These are phyloP conservation scores for Patella pellucida DNA, from an alignment of 2,888 invertebrate genomes.

Conservation along the genomic window DNA sequence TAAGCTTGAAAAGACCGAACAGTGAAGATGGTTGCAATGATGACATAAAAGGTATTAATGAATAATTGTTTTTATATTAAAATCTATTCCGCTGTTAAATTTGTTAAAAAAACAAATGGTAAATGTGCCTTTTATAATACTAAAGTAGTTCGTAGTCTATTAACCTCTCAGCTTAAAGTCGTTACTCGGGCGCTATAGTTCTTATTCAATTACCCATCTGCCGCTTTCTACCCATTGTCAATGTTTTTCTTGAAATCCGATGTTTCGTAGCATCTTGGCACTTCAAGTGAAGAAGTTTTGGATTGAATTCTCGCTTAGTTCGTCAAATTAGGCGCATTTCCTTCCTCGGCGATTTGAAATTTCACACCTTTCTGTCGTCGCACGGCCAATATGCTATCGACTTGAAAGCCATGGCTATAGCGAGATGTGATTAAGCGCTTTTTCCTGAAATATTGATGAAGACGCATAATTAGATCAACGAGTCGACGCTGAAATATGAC, in stretches of 20 bases:
- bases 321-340: conserved; percentile 49
- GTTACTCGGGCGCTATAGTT: too few relatives aligned
- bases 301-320: conserved; percentile 45
- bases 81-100: too few relatives aligned
- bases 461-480: conserved; percentile 50
- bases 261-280: conserved; percentile 15
- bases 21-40: conserved; percentile 44
- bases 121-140: too few relatives aligned
- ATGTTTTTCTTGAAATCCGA: conserved; percentile 22
- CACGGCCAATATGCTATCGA: conserved; percentile 7
- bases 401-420: conserved; percentile 10
- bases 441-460: conserved; percentile 57
- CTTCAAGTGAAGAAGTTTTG: conserved; percentile 23
- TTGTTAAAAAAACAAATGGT: too few relatives aligned
- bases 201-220: conserved; percentile 26
- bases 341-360: conserved; percentile 56
- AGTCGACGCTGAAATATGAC: conserved; percentile 46
- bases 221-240: neutral
- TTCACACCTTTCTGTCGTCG: conserved; percentile 44
- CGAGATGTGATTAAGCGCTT: conserved; percentile 53
- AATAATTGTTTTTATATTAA: too few relatives aligned
- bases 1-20: conserved; percentile 55
- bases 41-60: conserved; percentile 49
- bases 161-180: too few relatives aligned
- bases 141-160: too few relatives aligned